Conservation (phyloP, 2,888 invertebrate species). For the Polylopha cassiicola region DNA sequence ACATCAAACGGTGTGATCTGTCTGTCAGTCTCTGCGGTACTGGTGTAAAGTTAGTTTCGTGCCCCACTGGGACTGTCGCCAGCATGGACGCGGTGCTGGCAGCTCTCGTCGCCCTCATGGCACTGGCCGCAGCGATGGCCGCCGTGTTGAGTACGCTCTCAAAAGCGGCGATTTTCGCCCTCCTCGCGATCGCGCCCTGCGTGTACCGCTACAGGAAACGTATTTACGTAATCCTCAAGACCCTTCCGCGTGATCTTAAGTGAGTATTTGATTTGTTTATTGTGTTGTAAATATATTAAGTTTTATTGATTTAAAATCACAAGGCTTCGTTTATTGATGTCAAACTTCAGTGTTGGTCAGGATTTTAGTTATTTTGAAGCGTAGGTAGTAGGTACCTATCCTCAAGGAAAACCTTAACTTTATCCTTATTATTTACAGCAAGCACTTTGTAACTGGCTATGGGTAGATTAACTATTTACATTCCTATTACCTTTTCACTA, state of each 20-base stretch:
- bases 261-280: conserved; percentile 59
- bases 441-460: too few species aligned
- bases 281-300: conserved; percentile 7
- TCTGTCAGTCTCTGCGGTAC: conserved; percentile 38
- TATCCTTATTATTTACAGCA: too few species aligned
- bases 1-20: conserved; percentile 37
- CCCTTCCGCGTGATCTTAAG: conserved; percentile 81
- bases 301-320: conserved; percentile 11
- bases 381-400: too few species aligned
- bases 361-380: too few species aligned
- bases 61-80: conserved; percentile 67
- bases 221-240: conserved; percentile 80
- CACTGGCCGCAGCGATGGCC: conserved; percentile 74
- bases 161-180: conserved; percentile 84
- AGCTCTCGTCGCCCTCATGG: conserved; percentile 72
- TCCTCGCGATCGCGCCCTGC: conserved; percentile 73
- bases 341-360: too few species aligned
- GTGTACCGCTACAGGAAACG: conserved; percentile 74
- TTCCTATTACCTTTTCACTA: not conserved
- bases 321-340: too few species aligned
- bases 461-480: too few species aligned
- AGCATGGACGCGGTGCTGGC: conserved; percentile 75
- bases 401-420: conserved; percentile 1
- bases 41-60: conserved; percentile 43
- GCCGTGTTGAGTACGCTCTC: conserved; percentile 79